Conservation (phyloP, 2,113 vertebrate species). For the Scomber colias region DNA sequence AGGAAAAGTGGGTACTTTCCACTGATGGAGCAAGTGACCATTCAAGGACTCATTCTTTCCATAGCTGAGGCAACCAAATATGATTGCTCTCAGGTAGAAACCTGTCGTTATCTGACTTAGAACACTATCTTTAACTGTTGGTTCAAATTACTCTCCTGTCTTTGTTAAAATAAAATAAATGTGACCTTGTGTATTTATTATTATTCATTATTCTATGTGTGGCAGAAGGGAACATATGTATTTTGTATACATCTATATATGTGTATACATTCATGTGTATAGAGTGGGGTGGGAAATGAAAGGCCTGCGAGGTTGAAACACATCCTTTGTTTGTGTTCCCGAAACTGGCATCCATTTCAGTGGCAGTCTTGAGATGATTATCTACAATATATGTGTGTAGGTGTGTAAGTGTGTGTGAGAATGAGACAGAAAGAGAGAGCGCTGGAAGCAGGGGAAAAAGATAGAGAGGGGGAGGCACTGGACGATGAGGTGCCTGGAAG, state of each 20-base stretch:
- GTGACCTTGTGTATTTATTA: conserved; percentile 8
- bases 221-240: not conserved
- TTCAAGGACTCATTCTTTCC: conserved; percentile 68
- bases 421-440: conserved; percentile 22
- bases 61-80: conserved; percentile 47
- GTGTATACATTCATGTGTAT: conserved; percentile 11
- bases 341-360: conserved; percentile 40
- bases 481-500: conserved; percentile 51
- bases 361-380: conserved; percentile 58
- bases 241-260: not conserved
- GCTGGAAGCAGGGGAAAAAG: conserved; percentile 21
- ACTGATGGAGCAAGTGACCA: conserved; percentile 62
- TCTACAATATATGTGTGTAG: conserved; percentile 17
- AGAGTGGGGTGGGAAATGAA: conserved; percentile 18
- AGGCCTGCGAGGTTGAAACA: conserved; percentile 28
- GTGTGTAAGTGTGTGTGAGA: conserved; percentile 7
- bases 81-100: conserved; percentile 57
- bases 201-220: not conserved
- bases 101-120: conserved; percentile 33
- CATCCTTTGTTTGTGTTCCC: conserved; percentile 46
- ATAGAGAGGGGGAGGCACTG: conserved; percentile 10
- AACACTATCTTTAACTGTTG: conserved; percentile 4
- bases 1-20: conserved; percentile 68
- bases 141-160: not conserved
- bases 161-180: conserved; percentile 24